Conservation (phyloP, 2,888 invertebrate genomes). For the Chrysolina haemoptera region DNA sequence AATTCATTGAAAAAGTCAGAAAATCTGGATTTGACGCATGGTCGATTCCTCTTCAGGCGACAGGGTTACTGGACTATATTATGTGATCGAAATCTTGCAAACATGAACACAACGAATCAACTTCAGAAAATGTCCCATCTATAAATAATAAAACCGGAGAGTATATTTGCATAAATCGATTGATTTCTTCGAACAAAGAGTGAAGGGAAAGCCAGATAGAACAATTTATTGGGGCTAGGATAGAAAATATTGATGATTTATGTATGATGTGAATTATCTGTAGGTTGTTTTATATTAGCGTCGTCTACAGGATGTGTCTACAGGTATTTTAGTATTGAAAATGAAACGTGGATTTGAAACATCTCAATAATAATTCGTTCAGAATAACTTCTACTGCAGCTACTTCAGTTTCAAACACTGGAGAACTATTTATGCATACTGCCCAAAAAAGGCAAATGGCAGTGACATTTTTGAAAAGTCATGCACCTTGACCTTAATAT, state of each 20-base stretch:
- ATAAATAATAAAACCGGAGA: not conserved
- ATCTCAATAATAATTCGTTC: too few relatives aligned
- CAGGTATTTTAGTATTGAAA: not conserved
- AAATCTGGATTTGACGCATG: too few relatives aligned
- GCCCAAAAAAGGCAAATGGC: too few relatives aligned
- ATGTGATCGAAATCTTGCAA: too few relatives aligned
- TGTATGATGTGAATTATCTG: not conserved
- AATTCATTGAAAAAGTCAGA: too few relatives aligned
- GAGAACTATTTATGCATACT: too few relatives aligned
- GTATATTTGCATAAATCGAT: conserved; percentile 10
- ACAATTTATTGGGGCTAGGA: not conserved
- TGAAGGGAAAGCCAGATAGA: not conserved
- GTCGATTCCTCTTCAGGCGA: too few relatives aligned
- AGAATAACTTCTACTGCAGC: too few relatives aligned
- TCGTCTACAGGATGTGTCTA: not conserved
- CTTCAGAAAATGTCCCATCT: not conserved
- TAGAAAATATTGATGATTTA: conserved; percentile 10
- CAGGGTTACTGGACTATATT: too few relatives aligned
- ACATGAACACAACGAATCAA: not conserved
- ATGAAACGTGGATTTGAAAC: not conserved
- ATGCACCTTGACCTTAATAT: too few relatives aligned
- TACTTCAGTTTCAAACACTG: too few relatives aligned
- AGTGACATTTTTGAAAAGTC: too few relatives aligned
- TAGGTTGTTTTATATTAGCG: not conserved
- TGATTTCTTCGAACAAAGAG: not conserved